Evolutionary conservation across 2,797 vertebrate genomes (phyloP).

Genomic region (Gallinago solitaria): DNA sequence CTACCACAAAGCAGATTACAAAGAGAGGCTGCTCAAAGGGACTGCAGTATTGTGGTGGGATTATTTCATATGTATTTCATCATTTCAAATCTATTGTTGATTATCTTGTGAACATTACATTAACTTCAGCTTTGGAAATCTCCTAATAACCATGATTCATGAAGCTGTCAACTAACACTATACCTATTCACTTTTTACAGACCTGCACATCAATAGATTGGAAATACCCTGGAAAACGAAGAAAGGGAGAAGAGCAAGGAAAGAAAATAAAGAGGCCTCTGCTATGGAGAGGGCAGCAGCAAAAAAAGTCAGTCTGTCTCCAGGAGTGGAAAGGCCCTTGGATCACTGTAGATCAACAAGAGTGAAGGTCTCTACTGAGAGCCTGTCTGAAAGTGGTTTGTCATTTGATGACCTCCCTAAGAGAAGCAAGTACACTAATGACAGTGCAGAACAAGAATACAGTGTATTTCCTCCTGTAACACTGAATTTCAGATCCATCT

Average conservation of each 20-base stretch:
- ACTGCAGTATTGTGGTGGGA: not conserved
- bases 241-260: not conserved
- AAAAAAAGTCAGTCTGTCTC: not conserved
- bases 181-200: not conserved
- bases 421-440: not conserved
- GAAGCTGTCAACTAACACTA: not conserved
- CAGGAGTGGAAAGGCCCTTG: not conserved
- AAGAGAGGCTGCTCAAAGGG: not conserved
- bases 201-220: not conserved
- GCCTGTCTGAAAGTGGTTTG: not conserved
- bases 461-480: not conserved
- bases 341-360: not conserved
- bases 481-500: not conserved
- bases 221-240: not conserved
- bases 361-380: not conserved
- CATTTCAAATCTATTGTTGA: not conserved
- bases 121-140: not conserved
- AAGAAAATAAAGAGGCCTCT: not conserved
- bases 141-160: not conserved
- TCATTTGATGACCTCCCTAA: not conserved
- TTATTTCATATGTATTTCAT: not conserved
- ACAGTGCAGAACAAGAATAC: not conserved
- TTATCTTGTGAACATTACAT: not conserved
- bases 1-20: not conserved
- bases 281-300: not conserved